Evolutionary conservation across 2,797 vertebrate genomes (phyloP), one percentile per base, ranked within the genome.

Genomic region (Catharus ustulatus): DNA sequence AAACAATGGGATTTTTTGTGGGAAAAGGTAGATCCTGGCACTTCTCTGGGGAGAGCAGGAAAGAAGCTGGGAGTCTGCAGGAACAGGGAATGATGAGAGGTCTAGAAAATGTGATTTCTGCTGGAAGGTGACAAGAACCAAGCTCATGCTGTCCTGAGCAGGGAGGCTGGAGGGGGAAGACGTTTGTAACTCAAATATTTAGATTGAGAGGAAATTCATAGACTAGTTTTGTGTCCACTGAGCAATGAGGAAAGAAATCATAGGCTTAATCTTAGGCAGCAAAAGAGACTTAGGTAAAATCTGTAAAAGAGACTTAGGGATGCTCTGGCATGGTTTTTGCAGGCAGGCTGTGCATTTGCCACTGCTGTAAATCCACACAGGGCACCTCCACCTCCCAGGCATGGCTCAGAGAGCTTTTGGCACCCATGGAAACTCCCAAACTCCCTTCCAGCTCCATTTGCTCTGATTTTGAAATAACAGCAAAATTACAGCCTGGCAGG

Each of bases 401-500:
- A 69, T 27, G 24, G 20, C 55, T 83, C 0, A 0, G 54, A 84
- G 61, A 34, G n/a, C 3, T 82, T 77, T 26, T 92, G 82, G 87
- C 89, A 78, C 27, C 21, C 2, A 0, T 7, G 2, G n/a, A n/a
- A 49, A 64, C 73, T 73, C 19, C 13, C 0, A 10, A 86, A 52
- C 26, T 84, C 80, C 81, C 85, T 95, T 72, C 79, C 73, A 94
- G 85, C 62, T 78, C 51, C 21, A 14, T 91, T 90, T 88, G 66
- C 58, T 64, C 55, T 66, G 73, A 87, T 94, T 94, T 88, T 19
- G 11, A 88, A 96, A 93, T 89, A 96, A 76, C 5, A 36, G 36
- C 79, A 89, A 91, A 95, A 94, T 95, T 95, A 81, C 89, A 85
- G 10, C 15, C 64, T 93, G 95, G 84, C 89, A 93, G 48, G 48